These are phyloP conservation scores for Dermolepida albohirtum DNA, from an alignment of 2,888 invertebrate species.

Conservation along the genomic window DNA sequence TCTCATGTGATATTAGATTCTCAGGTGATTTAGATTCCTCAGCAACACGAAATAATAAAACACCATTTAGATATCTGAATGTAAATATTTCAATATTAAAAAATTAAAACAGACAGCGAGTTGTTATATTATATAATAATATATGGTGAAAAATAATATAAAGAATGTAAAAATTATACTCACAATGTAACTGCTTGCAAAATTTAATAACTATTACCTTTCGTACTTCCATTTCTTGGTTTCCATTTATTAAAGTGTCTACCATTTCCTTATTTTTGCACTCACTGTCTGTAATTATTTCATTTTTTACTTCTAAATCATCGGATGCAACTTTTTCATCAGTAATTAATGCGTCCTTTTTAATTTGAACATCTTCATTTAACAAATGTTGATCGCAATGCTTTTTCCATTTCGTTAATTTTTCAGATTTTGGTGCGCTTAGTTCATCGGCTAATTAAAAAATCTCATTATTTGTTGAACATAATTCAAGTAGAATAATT, in stretches of 20 bases:
- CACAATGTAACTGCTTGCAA: not conserved
- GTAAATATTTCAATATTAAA: too few relatives aligned
- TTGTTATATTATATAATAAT: too few relatives aligned
- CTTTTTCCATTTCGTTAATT: slow-evolving; percentile 48
- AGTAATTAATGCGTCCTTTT: not conserved
- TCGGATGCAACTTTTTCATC: slow-evolving; percentile 13
- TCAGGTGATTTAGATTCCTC: too few relatives aligned
- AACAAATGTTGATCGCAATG: slow-evolving; percentile 33
- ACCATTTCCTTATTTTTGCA: slow-evolving; percentile 10
- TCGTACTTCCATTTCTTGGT: slow-evolving; percentile 3
- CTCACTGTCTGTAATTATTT: slow-evolving; percentile 39
- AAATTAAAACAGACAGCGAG: too few relatives aligned
- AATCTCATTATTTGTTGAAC: not conserved
- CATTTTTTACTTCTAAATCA: slow-evolving; percentile 34
- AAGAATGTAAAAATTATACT: not conserved
- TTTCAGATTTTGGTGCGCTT: slow-evolving; percentile 65
- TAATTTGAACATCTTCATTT: not conserved
- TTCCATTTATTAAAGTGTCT: not conserved
- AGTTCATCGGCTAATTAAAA: slow-evolving; percentile 65
- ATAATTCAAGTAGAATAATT: not conserved
- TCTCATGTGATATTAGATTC: too few relatives aligned
- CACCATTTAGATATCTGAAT: too few relatives aligned
- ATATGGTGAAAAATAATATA: too few relatives aligned
- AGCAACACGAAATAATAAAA: too few relatives aligned
- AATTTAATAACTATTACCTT: slow-evolving; percentile 7